Evolutionary conservation across 2,797 vertebrate genomes (phyloP).

Genomic region (Myripristis murdjan): DNA sequence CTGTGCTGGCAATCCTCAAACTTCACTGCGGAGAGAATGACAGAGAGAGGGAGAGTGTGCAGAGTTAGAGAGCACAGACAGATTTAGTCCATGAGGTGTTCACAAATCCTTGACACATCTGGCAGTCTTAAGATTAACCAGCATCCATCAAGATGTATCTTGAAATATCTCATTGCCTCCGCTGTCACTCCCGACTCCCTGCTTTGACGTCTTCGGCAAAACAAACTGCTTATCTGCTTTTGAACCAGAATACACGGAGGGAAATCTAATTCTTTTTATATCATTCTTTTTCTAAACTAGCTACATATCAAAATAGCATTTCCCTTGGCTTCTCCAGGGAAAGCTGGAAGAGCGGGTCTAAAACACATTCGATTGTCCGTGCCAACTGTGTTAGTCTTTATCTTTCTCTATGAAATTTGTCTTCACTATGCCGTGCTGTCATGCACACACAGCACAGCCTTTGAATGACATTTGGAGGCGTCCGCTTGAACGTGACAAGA

Average conservation of each 20-base stretch:
- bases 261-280: constrained; percentile 60
- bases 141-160: constrained; percentile 71
- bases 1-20: constrained; percentile 91
- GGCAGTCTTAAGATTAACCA: constrained; percentile 73
- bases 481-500: constrained; percentile 57
- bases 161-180: constrained; percentile 71
- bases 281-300: constrained; percentile 63
- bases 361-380: constrained; percentile 61
- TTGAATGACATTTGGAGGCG: constrained; percentile 64
- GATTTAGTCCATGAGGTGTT: constrained; percentile 55
- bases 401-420: constrained; percentile 15
- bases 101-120: constrained; percentile 74
- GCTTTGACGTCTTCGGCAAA: constrained; percentile 71
- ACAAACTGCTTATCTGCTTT: constrained; percentile 75
- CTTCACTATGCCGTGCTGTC: constrained; percentile 42
- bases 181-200: constrained; percentile 69
- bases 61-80: constrained; percentile 60
- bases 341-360: constrained; percentile 55
- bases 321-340: constrained; percentile 51
- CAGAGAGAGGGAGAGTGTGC: constrained; percentile 41
- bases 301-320: constrained; percentile 64
- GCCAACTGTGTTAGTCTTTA: constrained; percentile 27
- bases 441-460: constrained; percentile 37
- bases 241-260: constrained; percentile 37
- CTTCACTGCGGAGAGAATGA: constrained; percentile 86